A percentile compares a stretch with the other conserved stretches of the same genome.
These are phyloP conservation scores for Lagorchestes hirsutus DNA, from an alignment of 2,797 vertebrate species.

Conservation along the genomic window DNA sequence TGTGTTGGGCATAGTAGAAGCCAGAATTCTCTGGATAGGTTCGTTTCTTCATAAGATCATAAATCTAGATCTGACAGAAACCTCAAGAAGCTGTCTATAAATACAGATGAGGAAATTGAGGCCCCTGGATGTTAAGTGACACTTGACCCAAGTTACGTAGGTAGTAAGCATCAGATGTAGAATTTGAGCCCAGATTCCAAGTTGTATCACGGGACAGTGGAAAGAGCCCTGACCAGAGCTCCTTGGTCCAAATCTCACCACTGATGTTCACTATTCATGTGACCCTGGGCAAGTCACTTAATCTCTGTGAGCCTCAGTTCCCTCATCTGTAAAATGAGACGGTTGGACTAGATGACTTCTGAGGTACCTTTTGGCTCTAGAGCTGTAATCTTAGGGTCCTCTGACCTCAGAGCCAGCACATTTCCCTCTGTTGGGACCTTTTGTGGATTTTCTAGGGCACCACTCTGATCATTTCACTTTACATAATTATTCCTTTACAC, in stretches of 20 bases:
- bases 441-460: not conserved
- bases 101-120: not conserved
- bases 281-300: not conserved
- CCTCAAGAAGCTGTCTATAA: not conserved
- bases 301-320: not conserved
- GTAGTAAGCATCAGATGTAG: not conserved
- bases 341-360: not conserved
- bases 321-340: not conserved
- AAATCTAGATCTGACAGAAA: not conserved
- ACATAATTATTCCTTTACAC: not conserved
- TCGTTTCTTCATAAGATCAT: accelerated
- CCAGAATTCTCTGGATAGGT: not conserved
- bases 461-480: not conserved
- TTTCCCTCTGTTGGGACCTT: not conserved
- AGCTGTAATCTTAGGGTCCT: not conserved
- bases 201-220: not conserved
- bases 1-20: not conserved
- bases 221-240: not conserved
- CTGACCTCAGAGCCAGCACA: not conserved
- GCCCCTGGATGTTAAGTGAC: not conserved
- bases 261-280: not conserved
- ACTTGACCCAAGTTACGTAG: not conserved
- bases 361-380: not conserved
- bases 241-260: not conserved
- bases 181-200: not conserved